These are phyloP conservation scores for Spinibarbus caldwelli DNA, from an alignment of 2,797 vertebrate genomes.

Conservation along the genomic window DNA sequence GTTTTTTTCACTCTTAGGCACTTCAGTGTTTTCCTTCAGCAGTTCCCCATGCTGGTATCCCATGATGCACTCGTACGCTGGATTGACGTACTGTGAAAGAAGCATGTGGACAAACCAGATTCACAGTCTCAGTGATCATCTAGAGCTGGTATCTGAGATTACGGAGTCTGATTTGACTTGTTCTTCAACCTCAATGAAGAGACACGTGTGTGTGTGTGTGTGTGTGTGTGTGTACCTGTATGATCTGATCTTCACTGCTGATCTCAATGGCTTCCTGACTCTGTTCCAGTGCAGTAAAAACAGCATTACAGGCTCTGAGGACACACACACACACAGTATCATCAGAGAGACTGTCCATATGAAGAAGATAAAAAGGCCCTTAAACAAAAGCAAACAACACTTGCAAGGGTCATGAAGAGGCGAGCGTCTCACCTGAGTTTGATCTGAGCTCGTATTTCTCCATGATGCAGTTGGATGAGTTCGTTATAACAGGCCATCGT, in stretches of 20 bases:
- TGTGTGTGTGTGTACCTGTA: conserved; percentile 82
- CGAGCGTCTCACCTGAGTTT: conserved; percentile 84
- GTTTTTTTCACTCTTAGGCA: conserved; percentile 96
- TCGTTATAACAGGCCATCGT: conserved; percentile 98
- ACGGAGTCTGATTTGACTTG: neutral
- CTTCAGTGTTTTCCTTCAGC: conserved; percentile 93
- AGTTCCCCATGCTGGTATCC: conserved; percentile 95
- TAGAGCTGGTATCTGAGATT: neutral
- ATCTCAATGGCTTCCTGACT: conserved; percentile 99
- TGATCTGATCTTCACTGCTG: conserved; percentile 94
- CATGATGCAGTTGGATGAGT: conserved; percentile 92
- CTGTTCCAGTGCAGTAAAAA: conserved; percentile 96
- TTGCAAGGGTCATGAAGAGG: neutral
- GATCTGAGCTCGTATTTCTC: conserved; percentile 93
- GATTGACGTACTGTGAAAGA: conserved; percentile 90
- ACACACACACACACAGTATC: conserved; percentile 39
- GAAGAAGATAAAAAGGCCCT: neutral
- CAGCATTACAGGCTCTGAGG: conserved; percentile 91
- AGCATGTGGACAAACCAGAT: conserved; percentile 26
- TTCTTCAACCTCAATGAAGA: neutral
- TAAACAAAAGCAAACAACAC: neutral
- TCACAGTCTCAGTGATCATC: conserved; percentile 33
- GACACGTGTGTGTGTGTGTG: neutral
- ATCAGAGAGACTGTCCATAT: neutral
- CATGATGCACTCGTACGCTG: conserved; percentile 94